Conservation (phyloP, 2,888 invertebrate genomes). For the Drosophila ezoana region DNA sequence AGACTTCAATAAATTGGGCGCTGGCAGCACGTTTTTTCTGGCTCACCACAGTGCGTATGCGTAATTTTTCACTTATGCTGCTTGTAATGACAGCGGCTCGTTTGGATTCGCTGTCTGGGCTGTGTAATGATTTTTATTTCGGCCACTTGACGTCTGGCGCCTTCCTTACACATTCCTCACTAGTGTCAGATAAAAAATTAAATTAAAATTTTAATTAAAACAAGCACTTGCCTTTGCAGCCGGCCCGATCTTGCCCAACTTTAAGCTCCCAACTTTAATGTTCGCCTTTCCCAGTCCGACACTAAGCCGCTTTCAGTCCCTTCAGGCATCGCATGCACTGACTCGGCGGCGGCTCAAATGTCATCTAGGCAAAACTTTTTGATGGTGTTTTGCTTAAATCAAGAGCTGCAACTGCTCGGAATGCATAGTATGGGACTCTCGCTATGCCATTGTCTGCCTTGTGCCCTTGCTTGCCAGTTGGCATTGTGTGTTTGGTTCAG, state of each 20-base stretch:
- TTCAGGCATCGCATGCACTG: neutral
- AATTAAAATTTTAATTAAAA: conserved; percentile 79
- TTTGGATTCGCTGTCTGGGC: conserved; percentile 8
- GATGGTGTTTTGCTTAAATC: conserved; percentile 51
- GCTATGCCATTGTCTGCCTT: conserved; percentile 25
- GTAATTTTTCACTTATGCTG: conserved; percentile 70
- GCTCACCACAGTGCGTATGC: conserved; percentile 67
- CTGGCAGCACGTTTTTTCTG: conserved; percentile 16
- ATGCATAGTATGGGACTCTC: conserved; percentile 10
- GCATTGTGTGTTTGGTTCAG: conserved; percentile 37
- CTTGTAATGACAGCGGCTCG: conserved; percentile 53
- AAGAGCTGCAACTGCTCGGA: conserved; percentile 21
- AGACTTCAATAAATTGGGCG: conserved; percentile 40
- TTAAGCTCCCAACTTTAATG: conserved; percentile 65
- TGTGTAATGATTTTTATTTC: conserved; percentile 65
- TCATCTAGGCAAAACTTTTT: conserved; percentile 45
- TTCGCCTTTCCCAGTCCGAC: conserved; percentile 5
- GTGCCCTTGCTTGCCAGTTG: conserved; percentile 52
- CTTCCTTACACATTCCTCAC: conserved; percentile 1
- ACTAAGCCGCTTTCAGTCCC: conserved; percentile 1
- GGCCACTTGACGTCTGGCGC: conserved; percentile 64
- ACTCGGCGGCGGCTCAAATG: conserved; percentile 40
- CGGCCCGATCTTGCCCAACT: conserved; percentile 40
- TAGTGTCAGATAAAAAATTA: conserved; percentile 41
- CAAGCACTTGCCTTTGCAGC: conserved; percentile 61